These are phyloP conservation scores for Philonicus albiceps DNA, from an alignment of 2,888 invertebrate genomes.

Conservation along the genomic window DNA sequence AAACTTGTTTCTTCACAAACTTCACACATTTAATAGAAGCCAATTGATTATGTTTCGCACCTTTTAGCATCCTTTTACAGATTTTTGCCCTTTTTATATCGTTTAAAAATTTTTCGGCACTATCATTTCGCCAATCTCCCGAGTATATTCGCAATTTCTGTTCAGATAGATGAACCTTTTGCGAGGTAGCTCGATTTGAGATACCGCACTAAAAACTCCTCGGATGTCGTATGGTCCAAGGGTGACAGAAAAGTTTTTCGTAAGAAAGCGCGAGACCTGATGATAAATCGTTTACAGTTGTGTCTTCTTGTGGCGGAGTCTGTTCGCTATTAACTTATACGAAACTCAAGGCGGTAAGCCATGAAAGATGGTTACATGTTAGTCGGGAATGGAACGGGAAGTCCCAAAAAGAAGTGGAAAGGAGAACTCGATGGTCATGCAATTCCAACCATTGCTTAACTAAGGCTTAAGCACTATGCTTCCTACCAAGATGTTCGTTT, in stretches of 20 bases:
- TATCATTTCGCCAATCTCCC: not conserved
- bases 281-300: conserved; percentile 43
- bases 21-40: conserved; percentile 15
- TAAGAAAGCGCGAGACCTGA: conserved; percentile 15
- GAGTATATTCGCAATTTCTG: not conserved
- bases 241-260: conserved; percentile 7
- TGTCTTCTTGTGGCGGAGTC: conserved; percentile 37
- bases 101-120: not conserved
- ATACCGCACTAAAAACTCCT: conserved; percentile 1
- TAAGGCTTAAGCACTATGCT: not conserved
- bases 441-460: not conserved
- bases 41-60: conserved; percentile 25
- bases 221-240: conserved; percentile 9
- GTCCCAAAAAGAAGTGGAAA: not conserved
- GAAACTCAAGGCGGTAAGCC: conserved; percentile 8
- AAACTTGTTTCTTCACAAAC: conserved; percentile 18
- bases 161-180: not conserved
- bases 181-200: not conserved
- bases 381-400: not conserved
- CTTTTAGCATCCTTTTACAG: not conserved
- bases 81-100: conserved; percentile 7
- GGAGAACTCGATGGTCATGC: not conserved
- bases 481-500: not conserved
- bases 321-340: conserved; percentile 25
- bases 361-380: conserved; percentile 1